A percentile compares a stretch with the other conserved stretches of the same genome.
These are phyloP conservation scores for Beaufortia kweichowensis DNA, from an alignment of 2,113 vertebrate genomes.

Conservation along the genomic window DNA sequence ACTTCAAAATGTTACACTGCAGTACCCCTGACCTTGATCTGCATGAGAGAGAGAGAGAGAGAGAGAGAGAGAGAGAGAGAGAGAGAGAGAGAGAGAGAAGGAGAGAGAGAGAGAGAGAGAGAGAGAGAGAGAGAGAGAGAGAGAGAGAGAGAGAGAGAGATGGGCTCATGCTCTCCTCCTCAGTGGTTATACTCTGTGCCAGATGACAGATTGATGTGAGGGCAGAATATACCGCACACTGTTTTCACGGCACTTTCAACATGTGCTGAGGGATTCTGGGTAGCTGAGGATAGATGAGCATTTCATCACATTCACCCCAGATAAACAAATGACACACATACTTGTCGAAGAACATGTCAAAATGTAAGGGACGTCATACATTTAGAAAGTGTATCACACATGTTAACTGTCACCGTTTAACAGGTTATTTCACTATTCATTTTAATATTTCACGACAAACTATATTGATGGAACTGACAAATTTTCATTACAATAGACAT, in stretches of 20 bases:
- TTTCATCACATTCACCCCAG: conserved; percentile 19
- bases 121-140: neutral
- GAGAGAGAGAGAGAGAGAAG: neutral
- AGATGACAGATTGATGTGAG: conserved; percentile 39
- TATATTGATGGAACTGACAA: no score
- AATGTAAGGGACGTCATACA: conserved; percentile 20
- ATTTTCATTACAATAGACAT: no score
- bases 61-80: neutral
- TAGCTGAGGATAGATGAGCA: conserved; percentile 10
- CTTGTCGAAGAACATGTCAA: neutral
- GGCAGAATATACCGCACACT: conserved; percentile 7
- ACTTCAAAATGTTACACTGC: neutral
- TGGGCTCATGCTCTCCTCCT: conserved; percentile 19
- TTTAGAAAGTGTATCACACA: no score
- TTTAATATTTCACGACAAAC: no score
- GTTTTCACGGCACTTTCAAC: conserved; percentile 35
- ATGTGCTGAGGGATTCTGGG: conserved; percentile 9
- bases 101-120: neutral
- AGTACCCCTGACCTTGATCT: neutral
- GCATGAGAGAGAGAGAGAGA: neutral
- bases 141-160: neutral
- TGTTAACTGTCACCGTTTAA: no score
- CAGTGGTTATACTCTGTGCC: conserved; percentile 7
- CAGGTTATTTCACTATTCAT: no score
- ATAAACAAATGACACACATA: neutral